Evolutionary conservation across 2,888 invertebrate species (phyloP), one percentile per base, ranked within the genome.

Genomic region (Brachyptera risi): DNA sequence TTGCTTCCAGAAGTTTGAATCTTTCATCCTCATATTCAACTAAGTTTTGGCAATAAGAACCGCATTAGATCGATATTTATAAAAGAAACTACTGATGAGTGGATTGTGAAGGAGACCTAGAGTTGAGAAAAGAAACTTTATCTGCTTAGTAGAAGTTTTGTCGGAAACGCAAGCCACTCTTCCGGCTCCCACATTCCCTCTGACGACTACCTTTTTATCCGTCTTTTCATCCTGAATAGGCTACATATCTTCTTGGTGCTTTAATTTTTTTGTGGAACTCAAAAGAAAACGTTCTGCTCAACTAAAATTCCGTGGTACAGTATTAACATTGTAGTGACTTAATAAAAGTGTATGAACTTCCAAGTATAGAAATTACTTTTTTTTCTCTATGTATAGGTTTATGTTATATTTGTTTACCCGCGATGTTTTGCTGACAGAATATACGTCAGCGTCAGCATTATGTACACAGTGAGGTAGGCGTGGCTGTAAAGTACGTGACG

Each of bases 1-100:
- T n/a, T n/a, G n/a, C n/a, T n/a, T n/a, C n/a, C n/a, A n/a, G n/a
- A n/a, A n/a, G n/a, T n/a, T n/a, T n/a, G n/a, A n/a, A n/a, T n/a
- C n/a, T n/a, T n/a, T n/a, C n/a, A n/a, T n/a, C n/a, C n/a, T n/a
- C n/a, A n/a, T n/a, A n/a, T n/a, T n/a, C n/a, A n/a, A n/a, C n/a
- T n/a, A n/a, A n/a, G n/a, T n/a, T n/a, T n/a, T n/a, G n/a, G n/a
- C n/a, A n/a, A n/a, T n/a, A n/a, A n/a, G n/a, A n/a, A n/a, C n/a
- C n/a, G n/a, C n/a, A n/a, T n/a, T n/a, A n/a, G n/a, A n/a, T n/a
- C n/a, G n/a, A n/a, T n/a, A n/a, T n/a, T n/a, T n/a, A n/a, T n/a
- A n/a, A n/a, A n/a, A n/a, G 47, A 24, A 47, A 24, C 47, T 47
- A 47, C 47, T 47, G 47, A 47, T 47, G 47, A 47, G 47, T 24